These are phyloP conservation scores for Neuroscelio doddi DNA, from an alignment of 2,888 invertebrate species.

Conservation along the genomic window DNA sequence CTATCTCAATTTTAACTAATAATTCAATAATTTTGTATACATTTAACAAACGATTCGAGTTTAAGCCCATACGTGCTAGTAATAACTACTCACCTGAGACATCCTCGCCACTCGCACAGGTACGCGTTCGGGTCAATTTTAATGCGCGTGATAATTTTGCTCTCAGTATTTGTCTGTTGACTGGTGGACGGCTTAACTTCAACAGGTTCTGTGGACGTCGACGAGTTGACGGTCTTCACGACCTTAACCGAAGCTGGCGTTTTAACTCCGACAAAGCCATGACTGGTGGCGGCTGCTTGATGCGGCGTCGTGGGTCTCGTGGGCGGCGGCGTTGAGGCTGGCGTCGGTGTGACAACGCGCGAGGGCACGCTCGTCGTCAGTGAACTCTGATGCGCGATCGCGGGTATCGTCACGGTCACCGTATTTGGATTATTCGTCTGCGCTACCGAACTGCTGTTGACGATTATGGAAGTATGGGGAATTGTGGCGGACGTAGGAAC, in stretches of 20 bases:
- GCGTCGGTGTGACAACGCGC: conserved; percentile 67
- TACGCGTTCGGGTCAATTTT: conserved; percentile 69
- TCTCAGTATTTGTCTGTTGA: conserved; percentile 54
- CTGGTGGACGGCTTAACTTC: conserved; percentile 55
- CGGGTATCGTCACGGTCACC: conserved; percentile 66
- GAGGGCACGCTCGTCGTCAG: conserved; percentile 64
- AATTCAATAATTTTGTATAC: no score
- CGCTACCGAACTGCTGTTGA: conserved; percentile 62
- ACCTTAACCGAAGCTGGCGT: conserved; percentile 50
- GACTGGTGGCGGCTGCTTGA: conserved; percentile 71
- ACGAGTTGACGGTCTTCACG: conserved; percentile 60
- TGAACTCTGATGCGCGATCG: conserved; percentile 62
- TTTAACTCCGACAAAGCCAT: conserved; percentile 49
- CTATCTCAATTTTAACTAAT: no score
- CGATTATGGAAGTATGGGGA: conserved; percentile 65
- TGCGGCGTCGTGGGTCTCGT: conserved; percentile 74
- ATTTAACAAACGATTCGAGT: no score
- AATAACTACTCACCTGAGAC: conserved; percentile 77
- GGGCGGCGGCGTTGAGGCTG: conserved; percentile 67
- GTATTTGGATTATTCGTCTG: conserved; percentile 62
- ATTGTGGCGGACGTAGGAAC: conserved; percentile 69
- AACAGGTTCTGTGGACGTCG: conserved; percentile 59
- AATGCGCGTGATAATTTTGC: conserved; percentile 66
- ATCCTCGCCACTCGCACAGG: conserved; percentile 95
- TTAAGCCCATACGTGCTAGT: no score